Evolutionary conservation across 2,888 invertebrate species (phyloP).

Genomic region (Drosophila cyrtoloma): DNA sequence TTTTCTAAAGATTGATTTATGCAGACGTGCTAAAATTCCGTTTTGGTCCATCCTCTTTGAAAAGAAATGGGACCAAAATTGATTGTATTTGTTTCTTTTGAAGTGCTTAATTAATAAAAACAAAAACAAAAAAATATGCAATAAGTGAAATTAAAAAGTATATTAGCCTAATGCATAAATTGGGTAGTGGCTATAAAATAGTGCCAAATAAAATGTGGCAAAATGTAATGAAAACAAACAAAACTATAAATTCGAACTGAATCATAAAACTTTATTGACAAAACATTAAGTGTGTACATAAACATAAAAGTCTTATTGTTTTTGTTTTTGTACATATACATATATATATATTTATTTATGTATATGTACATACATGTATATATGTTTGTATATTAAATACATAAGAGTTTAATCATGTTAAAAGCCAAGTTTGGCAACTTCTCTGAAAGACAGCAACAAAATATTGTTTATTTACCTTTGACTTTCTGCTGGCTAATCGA

Average conservation of each 20-base stretch:
- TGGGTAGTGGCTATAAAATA: conserved; percentile 38
- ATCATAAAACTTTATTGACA: conserved; percentile 73
- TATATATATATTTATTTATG: too few relatives aligned
- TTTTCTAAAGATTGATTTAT: background rate
- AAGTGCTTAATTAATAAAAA: background rate
- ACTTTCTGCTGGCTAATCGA: background rate
- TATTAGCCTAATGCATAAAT: conserved; percentile 41
- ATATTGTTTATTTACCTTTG: conserved; percentile 33
- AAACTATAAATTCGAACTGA: conserved; percentile 73
- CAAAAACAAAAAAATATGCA: conserved; percentile 3
- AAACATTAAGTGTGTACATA: conserved; percentile 63
- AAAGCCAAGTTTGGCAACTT: conserved; percentile 59
- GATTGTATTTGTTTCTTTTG: background rate
- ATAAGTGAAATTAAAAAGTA: conserved; percentile 8
- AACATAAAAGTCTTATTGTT: conserved; percentile 48
- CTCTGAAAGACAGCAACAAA: conserved; percentile 11
- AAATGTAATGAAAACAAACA: conserved; percentile 78
- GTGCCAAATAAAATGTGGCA: conserved; percentile 59
- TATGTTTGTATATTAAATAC: conserved; percentile 7
- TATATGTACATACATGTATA: background rate
- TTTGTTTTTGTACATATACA: conserved; percentile 15
- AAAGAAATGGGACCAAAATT: background rate
- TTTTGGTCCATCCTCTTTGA: background rate
- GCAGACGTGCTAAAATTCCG: background rate
- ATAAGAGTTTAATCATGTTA: conserved; percentile 61